Evolutionary conservation across 2,113 vertebrate genomes (phyloP).

Genomic region (Felis catus): F.catus_Fca126_mat1.0 CM031419.1:147459001-147459500

Average conservation of each 20-base stretch:
- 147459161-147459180: background rate
- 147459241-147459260: background rate
- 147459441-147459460: fast-evolving
- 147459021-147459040: background rate
- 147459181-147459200: background rate
- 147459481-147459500: background rate
- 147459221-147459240: background rate
- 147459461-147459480: too few species aligned
- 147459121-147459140: background rate
- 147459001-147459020: too few species aligned
- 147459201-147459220: background rate
- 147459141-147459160: background rate
- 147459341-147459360: background rate
- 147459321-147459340: background rate
- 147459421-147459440: fast-evolving
- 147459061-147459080: background rate
- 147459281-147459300: background rate
- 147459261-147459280: background rate
- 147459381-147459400: background rate
- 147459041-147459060: background rate
- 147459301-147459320: background rate
- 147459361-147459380: background rate
- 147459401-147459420: background rate
- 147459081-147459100: background rate
- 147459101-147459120: conserved; percentile 31